Base-by-base conservation (phyloP, 2,113 vertebrate species). In the Falcunculus frontatus region DNA sequence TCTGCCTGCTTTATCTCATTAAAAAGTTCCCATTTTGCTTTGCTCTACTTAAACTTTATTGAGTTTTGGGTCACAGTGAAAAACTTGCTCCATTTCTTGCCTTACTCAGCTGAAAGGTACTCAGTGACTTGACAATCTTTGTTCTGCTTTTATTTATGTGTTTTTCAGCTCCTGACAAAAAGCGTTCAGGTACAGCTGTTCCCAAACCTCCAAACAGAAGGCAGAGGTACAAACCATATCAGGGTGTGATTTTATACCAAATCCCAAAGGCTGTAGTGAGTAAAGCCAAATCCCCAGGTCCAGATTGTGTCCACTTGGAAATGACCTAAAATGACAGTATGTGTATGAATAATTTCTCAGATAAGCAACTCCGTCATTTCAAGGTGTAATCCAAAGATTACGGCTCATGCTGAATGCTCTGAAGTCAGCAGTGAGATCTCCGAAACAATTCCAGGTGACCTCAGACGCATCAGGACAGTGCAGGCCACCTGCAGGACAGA, bases 291-390 rank as follows among this genome's bases (percentile, higher is more conserved):
- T 22, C 21, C 23, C 18, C 2, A 2, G 7, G 35, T 75, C 32
- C 56, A 35, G 29, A 47, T 37, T 67, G 12, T 44, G 32, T 56
- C 35, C 29, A 19, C 6, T 60, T 84, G 33, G 21, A 37, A 72
- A 63, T 63, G 62, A 46, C 47, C 18, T 63, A 50, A 70, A 92
- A 86, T 41, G 27, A 35, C 19, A 22, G 8, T 3, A 12, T 30
- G 20, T 17, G 33, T 42, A 11, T 0, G 1, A 22, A 27, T 65
- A 4, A 3, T 68, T 84, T 75, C 25, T 64, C 1, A 0, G 32
- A 32, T 20, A 47, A 81, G 9, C 11, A 75, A 5, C 4, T 23
- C 42, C 13, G 30, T 7, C 25, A 44, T n/a, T 84, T 60, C 65
- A 69, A 78, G 8, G 41, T 49, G 32, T 18, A 72, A 46, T 32